Evolutionary conservation across 1,140 invertebrate genomes (phyloP).

Genomic region (Bombus huntii): DNA sequence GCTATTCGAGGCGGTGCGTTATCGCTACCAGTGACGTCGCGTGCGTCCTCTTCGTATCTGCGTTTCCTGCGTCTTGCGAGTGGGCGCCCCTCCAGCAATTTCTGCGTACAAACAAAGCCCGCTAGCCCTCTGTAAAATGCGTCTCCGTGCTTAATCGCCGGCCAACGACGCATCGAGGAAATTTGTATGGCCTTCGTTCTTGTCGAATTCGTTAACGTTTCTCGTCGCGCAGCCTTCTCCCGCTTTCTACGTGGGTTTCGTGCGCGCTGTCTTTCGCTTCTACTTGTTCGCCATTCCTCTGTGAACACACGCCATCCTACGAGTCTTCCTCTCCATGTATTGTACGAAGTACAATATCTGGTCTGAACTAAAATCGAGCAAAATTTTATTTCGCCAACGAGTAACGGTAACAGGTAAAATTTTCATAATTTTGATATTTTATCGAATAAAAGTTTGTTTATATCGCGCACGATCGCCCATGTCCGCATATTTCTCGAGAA

Average conservation of each 20-base stretch:
- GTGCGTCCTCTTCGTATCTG: conserved; percentile 56
- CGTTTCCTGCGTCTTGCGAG: conserved; percentile 58
- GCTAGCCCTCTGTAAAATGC: conserved; percentile 47
- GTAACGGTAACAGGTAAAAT: too few relatives aligned
- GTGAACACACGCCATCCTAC: too few relatives aligned
- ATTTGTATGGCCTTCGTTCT: conserved; percentile 40
- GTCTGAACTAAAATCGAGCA: accelerated
- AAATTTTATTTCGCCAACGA: too few relatives aligned
- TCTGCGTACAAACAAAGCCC: conserved; percentile 65
- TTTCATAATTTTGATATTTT: accelerated
- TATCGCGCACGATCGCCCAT: accelerated
- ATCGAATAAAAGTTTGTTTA: too few relatives aligned
- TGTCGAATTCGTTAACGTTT: neutral
- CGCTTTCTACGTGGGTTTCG: too few relatives aligned
- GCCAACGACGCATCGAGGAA: conserved; percentile 7
- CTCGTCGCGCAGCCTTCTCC: neutral
- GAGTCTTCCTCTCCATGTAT: too few relatives aligned
- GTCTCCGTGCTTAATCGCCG: conserved; percentile 25
- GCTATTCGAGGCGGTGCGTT: conserved; percentile 35
- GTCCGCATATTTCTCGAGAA: too few relatives aligned
- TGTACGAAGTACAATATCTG: accelerated
- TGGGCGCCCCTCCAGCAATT: conserved; percentile 61
- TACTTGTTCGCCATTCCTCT: too few relatives aligned
- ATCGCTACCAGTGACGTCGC: conserved; percentile 59
- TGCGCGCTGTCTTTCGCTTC: too few relatives aligned